Percentiles rank a stretch among this genome's conserved stretches.
Evolutionary conservation across 1,140 invertebrate species (phyloP).

Genomic region (Brachionus sp.): DNA sequence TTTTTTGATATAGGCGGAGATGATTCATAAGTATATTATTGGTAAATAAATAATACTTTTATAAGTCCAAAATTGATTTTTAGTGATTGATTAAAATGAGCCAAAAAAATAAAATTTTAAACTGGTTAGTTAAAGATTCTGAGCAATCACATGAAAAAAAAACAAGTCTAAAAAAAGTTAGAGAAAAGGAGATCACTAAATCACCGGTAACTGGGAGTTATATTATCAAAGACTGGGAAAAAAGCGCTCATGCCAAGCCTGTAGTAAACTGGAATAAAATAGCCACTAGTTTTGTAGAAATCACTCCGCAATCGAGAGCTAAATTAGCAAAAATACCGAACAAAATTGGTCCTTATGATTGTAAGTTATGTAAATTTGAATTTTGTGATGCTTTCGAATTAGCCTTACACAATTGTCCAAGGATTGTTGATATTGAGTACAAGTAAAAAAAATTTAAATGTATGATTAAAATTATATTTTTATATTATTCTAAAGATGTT

Average conservation of each 20-base stretch:
- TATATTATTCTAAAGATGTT: no score
- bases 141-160: neutral
- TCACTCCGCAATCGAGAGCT: conserved; percentile 88
- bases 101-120: neutral
- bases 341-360: conserved; percentile 89
- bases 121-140: neutral
- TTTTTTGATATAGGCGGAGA: no score
- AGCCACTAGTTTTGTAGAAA: conserved; percentile 77
- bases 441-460: conserved; percentile 94
- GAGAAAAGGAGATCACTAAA: neutral
- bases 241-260: neutral
- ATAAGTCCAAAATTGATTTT: neutral
- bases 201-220: conserved; percentile 7
- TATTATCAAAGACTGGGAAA: conserved; percentile 4
- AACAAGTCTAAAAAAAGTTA: neutral
- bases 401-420: conserved; percentile 90
- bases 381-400: conserved; percentile 92
- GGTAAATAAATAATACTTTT: neutral
- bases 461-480: no score
- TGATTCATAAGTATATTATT: no score
- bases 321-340: conserved; percentile 94
- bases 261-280: neutral
- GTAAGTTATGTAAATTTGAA: conserved; percentile 81
- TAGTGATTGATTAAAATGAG: neutral
- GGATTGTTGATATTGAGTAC: conserved; percentile 96